These are phyloP conservation scores for Ceratoteleas bidentatus DNA, from an alignment of 1,140 invertebrate genomes.

Conservation along the genomic window DNA sequence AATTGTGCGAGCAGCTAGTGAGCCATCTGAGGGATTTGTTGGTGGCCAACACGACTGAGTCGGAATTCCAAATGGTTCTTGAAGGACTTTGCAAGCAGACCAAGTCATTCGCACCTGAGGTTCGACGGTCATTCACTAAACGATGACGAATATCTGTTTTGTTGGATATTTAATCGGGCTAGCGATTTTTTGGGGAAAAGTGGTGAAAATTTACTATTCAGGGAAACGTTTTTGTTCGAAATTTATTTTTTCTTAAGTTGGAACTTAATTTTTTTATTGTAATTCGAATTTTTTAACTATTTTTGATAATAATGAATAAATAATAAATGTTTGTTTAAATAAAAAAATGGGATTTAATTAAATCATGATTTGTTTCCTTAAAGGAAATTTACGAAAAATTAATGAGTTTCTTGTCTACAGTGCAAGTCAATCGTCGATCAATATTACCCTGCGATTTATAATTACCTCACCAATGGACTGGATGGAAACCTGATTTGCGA, in stretches of 20 bases:
- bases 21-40: constrained; percentile 89
- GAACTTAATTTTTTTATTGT: too few relatives aligned
- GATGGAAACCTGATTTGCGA: constrained; percentile 86
- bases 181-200: too few relatives aligned
- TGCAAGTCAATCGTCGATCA: constrained; percentile 86
- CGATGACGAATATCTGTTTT: constrained; percentile 5
- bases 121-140: constrained; percentile 48
- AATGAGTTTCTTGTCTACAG: constrained; percentile 67
- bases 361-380: too few relatives aligned
- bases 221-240: too few relatives aligned
- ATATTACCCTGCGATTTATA: constrained; percentile 89
- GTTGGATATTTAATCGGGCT: too few relatives aligned
- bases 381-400: too few relatives aligned
- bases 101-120: constrained; percentile 83
- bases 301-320: too few relatives aligned
- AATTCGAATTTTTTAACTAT: too few relatives aligned
- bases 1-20: constrained; percentile 91
- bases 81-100: constrained; percentile 91
- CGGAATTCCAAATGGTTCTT: constrained; percentile 89
- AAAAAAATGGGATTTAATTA: too few relatives aligned
- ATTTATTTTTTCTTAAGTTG: too few relatives aligned
- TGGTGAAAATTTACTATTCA: too few relatives aligned
- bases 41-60: constrained; percentile 91
- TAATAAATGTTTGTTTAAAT: too few relatives aligned
- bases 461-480: constrained; percentile 86